Conservation (phyloP, 1,140 invertebrate genomes). For the Adelges cooleyi region DNA sequence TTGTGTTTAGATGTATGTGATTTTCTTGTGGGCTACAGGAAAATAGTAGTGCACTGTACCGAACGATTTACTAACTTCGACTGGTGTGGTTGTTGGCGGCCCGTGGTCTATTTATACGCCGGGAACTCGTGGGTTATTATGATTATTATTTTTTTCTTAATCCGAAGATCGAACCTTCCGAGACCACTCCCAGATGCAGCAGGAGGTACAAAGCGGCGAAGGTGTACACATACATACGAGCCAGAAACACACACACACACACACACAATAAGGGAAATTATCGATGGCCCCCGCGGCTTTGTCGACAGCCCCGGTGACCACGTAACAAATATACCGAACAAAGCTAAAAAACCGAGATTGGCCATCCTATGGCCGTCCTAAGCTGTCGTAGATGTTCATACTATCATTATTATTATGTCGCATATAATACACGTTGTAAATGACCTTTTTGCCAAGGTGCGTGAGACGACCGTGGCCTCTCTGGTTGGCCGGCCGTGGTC, state of each 20-base stretch:
- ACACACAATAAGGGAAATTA: background rate
- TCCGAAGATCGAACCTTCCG: background rate
- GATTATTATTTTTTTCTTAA: no score
- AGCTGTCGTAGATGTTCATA: no score
- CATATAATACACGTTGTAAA: no score
- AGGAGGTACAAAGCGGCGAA: background rate
- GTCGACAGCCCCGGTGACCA: background rate
- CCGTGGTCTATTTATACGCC: background rate
- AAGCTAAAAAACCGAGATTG: no score
- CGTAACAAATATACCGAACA: no score
- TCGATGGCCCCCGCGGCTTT: background rate
- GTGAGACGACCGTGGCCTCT: conserved; percentile 1
- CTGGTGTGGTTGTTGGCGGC: background rate
- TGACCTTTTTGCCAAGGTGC: conserved; percentile 4
- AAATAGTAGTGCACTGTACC: no score
- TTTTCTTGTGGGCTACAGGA: no score
- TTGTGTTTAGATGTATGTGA: background rate
- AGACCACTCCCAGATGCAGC: conserved; percentile 1
- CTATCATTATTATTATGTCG: background rate
- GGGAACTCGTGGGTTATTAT: background rate
- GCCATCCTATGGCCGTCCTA: no score
- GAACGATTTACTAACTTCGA: background rate
- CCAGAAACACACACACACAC: background rate
- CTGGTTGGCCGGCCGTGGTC: background rate
- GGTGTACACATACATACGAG: background rate